These are phyloP conservation scores for Elysia crispata DNA, from an alignment of 2,888 invertebrate species.

Conservation along the genomic window DNA sequence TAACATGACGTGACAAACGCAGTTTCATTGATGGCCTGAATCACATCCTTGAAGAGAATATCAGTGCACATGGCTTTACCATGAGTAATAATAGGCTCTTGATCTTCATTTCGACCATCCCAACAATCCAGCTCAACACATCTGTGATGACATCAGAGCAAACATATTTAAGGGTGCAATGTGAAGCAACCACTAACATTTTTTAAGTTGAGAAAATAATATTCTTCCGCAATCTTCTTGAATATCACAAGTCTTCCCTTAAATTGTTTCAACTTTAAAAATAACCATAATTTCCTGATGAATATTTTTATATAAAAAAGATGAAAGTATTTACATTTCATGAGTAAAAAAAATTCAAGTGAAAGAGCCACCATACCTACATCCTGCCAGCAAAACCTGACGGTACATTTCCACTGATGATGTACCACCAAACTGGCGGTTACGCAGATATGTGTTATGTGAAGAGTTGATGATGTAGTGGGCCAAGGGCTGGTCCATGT, in stretches of 20 bases:
- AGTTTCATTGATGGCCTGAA: constrained; percentile 97
- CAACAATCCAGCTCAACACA: constrained; percentile 99
- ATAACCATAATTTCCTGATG: too few species aligned
- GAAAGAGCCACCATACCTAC: constrained; percentile 82
- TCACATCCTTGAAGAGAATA: constrained; percentile 98
- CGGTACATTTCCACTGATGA: constrained; percentile 99
- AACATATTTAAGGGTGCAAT: too few species aligned
- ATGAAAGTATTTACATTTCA: too few species aligned
- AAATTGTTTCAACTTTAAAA: too few species aligned
- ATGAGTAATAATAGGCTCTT: constrained; percentile 99
- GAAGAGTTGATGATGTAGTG: constrained; percentile 99
- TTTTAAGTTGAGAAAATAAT: too few species aligned
- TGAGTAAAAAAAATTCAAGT: too few species aligned
- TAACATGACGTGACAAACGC: constrained; percentile 99
- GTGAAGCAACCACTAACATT: too few species aligned
- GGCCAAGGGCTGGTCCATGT: constrained; percentile 98
- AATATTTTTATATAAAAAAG: not conserved
- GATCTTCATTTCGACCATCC: constrained; percentile 98
- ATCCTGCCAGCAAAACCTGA: constrained; percentile 96
- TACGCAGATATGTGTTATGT: constrained; percentile 78
- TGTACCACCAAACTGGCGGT: constrained; percentile 96
- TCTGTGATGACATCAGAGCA: constrained; percentile 78
- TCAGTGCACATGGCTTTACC: constrained; percentile 99
- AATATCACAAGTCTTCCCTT: too few species aligned
- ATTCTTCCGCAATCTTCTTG: too few species aligned